Evolutionary conservation across 2,113 vertebrate genomes (phyloP).

Genomic region (Centropus bengalensis): DNA sequence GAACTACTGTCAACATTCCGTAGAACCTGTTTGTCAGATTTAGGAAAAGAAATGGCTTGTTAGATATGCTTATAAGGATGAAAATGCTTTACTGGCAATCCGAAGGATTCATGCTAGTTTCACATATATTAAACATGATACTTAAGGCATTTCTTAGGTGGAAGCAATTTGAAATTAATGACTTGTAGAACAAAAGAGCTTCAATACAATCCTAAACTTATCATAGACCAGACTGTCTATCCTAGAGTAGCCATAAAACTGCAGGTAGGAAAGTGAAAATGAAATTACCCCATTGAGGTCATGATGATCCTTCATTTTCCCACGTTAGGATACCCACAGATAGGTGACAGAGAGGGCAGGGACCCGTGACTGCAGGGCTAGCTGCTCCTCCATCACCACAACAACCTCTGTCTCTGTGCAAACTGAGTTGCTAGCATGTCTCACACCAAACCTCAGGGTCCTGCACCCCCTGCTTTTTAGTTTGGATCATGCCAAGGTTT

Average conservation of each 20-base stretch:
- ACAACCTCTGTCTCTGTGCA: neutral
- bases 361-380: neutral
- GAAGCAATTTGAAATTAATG: neutral
- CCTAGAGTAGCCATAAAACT: neutral
- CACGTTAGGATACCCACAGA: fast-evolving
- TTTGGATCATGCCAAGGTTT: neutral
- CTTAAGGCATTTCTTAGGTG: neutral
- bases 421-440: neutral
- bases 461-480: fast-evolving
- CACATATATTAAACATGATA: neutral
- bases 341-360: neutral
- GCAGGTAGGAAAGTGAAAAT: neutral
- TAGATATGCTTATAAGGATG: slow-evolving; percentile 12
- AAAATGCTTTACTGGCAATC: slow-evolving; percentile 26
- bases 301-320: neutral
- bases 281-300: fast-evolving
- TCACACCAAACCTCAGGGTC: neutral
- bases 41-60: neutral
- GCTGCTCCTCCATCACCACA: neutral
- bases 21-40: neutral
- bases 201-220: neutral
- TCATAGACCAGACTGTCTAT: neutral
- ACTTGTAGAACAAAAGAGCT: neutral
- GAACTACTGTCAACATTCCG: neutral
- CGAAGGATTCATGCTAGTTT: slow-evolving; percentile 24